phyloP scores from a whole-genome alignment of 2,888 invertebrate genomes.

The Leuctra nigra region DNA sequence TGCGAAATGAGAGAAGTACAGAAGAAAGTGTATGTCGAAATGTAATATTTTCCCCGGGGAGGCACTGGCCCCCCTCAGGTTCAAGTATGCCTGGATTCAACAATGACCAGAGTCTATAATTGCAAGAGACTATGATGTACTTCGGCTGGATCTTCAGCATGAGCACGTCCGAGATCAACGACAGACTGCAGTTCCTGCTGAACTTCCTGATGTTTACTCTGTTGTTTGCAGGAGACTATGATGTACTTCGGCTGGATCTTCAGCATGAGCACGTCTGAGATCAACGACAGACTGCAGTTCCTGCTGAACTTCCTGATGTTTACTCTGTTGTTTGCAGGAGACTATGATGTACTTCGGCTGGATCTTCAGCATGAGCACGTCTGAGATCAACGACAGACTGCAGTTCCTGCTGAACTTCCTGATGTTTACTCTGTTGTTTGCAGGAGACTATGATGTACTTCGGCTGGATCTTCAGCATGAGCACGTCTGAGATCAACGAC shows the following conservation, averaged over 20 bases:
- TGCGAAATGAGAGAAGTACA: too few relatives aligned
- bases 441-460: slow-evolving; percentile 95
- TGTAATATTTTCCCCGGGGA: too few relatives aligned
- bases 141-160: slow-evolving; percentile 95
- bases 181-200: slow-evolving; percentile 75
- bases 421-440: too few relatives aligned
- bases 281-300: slow-evolving; percentile 74
- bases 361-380: slow-evolving; percentile 86
- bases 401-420: slow-evolving; percentile 84
- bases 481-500: slow-evolving; percentile 68
- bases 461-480: slow-evolving; percentile 93
- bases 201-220: too few relatives aligned
- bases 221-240: slow-evolving; percentile 93
- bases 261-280: slow-evolving; percentile 80
- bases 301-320: slow-evolving; percentile 85
- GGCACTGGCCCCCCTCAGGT: too few relatives aligned
- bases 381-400: slow-evolving; percentile 72
- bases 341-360: slow-evolving; percentile 96
- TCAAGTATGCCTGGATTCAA: too few relatives aligned
- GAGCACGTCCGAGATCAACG: slow-evolving; percentile 71
- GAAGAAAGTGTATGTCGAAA: too few relatives aligned
- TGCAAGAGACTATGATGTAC: slow-evolving; percentile 93
- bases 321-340: too few relatives aligned
- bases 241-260: slow-evolving; percentile 96
- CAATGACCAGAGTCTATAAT: too few relatives aligned